Evolutionary conservation across 2,113 vertebrate species (phyloP).

Genomic region (Ptilonorhynchus violaceus): DNA sequence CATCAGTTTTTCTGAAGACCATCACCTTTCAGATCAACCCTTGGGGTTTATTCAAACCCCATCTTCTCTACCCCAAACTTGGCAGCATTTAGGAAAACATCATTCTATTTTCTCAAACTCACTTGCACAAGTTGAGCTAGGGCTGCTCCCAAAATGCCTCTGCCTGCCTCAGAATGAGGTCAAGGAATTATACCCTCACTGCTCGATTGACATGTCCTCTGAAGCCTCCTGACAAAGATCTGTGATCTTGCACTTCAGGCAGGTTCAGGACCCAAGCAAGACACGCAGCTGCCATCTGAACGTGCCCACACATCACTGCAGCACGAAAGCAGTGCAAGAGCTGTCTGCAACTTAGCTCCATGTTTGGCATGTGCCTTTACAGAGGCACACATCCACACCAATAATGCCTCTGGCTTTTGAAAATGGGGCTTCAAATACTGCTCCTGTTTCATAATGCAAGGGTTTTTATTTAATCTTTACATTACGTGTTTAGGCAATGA

Average conservation of each 20-base stretch:
- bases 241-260: background rate
- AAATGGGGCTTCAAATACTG: background rate
- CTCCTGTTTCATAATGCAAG: background rate
- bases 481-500: background rate
- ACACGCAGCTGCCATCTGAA: accelerated
- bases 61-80: background rate
- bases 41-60: background rate
- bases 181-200: background rate
- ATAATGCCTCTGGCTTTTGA: background rate
- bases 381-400: background rate
- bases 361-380: background rate
- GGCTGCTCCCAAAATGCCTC: background rate
- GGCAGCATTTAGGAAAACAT: background rate
- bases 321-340: background rate
- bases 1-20: background rate
- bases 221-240: background rate
- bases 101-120: background rate
- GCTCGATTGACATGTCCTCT: background rate
- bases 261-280: background rate
- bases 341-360: background rate
- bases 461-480: background rate
- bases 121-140: background rate
- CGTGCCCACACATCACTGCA: background rate
- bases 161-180: background rate
- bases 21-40: background rate